Base-by-base conservation (phyloP, 2,888 invertebrate species). In the Tridacna crocea region DNA sequence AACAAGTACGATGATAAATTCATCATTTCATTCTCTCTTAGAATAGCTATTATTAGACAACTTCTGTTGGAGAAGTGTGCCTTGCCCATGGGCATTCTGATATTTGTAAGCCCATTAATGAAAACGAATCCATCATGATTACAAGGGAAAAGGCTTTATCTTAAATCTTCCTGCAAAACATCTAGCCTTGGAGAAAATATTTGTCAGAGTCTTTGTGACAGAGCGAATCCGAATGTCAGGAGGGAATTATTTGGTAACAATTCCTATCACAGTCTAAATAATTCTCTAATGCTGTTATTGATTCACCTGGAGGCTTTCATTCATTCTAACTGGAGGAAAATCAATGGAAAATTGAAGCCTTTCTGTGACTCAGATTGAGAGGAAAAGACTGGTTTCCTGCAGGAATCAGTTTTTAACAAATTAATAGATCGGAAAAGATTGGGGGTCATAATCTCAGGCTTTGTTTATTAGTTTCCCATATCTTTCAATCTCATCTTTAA, bases 301-400 rank as follows among this genome's bases (percentile, higher is more conserved):
- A 70, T 70, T 70, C 70, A 70, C 70, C 70, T 70, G 70, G 70
- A 70, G 47, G 70, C 70, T 70, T 70, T 70, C 70, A 48, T 70
- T 70, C 70, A 70, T 51, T 70, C 51, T 24, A 24, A 70, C 24
- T 36, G 51, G 70, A 70, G 70, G 55, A 70, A 70, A 70, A 70
- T 70, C 70, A 70, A 70, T 70, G 70, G 48, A 48, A 70, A 70
- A 70, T 70, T 70, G 51, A 70, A 70, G 70, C 70, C 36, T 70
- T 70, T 70, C 70, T 51, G 70, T 70, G 70, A 70, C 70, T 70
- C 70, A 70, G 70, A 70, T 70, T 55, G 61, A n/a, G 47, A 47
- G 51, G 24, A 51, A 70, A 70, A 22, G 55, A 70, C 51, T 48
- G 70, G 70, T 70, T 70, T 51, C 70, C 51, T 70, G 51, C 47